Evolutionary conservation across 1,140 invertebrate species (phyloP), one percentile per base, ranked within the genome.

Genomic region (Drosophila simulans): DNA sequence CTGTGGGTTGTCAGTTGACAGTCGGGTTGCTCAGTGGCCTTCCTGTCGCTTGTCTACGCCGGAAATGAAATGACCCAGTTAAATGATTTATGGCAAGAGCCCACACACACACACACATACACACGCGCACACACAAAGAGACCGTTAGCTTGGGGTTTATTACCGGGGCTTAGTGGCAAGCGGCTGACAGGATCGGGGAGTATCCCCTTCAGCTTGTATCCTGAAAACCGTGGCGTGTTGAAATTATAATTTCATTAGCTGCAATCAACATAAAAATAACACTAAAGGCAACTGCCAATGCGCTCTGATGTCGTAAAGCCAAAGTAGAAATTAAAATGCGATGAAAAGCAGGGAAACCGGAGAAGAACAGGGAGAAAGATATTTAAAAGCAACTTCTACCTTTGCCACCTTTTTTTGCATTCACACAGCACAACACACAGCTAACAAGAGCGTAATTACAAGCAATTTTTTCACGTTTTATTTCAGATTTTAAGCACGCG

Each of bases 221-320:
- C 12, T 34, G 34, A 45, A 51, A 73, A 72, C 78, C 63, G 66
- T 74, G 63, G 79, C 75, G 55, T 79, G 76, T 70, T 89, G 45
- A 89, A 88, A 88, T 88, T 89, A 88, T 88, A 88, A 83, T 88
- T 88, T 88, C 83, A 88, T 88, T 88, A 88, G 83, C 83, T 88
- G 80, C 84, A 89, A 88, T 88, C 84, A 88, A 75, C 84, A 80
- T 88, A 88, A 88, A 88, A 88, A 88, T 89, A 88, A 88, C 83
- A 88, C 80, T 88, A 71, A 86, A 83, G 83, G 13, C 76, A 76
- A 86, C 74, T 68, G 82, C 75, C 74, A 72, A 68, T 76, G 84
- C 84, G 66, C 83, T 86, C 78, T 72, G 70, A 79, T 83, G 78
- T 88, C 83, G 82, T 85, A 88, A 86, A 85, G 83, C 83, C 80